Evolutionary conservation across 1,140 invertebrate species (phyloP).

Genomic region (Caenorhabditis briggsae): DNA sequence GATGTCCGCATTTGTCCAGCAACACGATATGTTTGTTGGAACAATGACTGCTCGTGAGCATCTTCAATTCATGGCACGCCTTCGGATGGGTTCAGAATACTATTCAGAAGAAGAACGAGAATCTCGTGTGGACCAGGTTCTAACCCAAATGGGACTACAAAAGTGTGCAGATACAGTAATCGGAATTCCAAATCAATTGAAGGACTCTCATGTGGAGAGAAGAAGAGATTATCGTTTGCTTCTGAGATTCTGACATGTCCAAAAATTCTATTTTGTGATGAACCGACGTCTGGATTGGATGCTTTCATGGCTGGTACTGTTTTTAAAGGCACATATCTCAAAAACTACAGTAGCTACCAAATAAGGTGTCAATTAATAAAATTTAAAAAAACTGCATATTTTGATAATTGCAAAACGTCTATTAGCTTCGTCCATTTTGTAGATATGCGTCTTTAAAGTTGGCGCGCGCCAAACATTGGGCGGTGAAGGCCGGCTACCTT

Average conservation of each 20-base stretch:
- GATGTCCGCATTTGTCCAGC: constrained; percentile 93
- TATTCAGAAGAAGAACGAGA: constrained; percentile 83
- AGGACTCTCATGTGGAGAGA: constrained; percentile 95
- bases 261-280: constrained; percentile 94
- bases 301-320: constrained; percentile 87
- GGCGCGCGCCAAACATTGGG: no score
- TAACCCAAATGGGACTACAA: constrained; percentile 84
- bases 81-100: constrained; percentile 90
- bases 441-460: no score
- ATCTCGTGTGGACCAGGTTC: constrained; percentile 90
- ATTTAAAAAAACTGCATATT: background rate
- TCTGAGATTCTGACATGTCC: constrained; percentile 94
- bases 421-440: no score
- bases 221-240: constrained; percentile 93
- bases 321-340: no score
- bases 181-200: constrained; percentile 86
- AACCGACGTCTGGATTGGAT: constrained; percentile 93
- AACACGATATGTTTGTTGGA: constrained; percentile 93
- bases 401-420: background rate
- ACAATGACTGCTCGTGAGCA: constrained; percentile 92
- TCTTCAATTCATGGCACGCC: constrained; percentile 90
- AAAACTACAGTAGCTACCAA: no score
- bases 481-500: no score
- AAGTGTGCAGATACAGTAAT: constrained; percentile 85
- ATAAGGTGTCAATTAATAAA: no score